phyloP scores from a whole-genome alignment of 2,113 vertebrate species.

The Halichoeres trimaculatus region DNA sequence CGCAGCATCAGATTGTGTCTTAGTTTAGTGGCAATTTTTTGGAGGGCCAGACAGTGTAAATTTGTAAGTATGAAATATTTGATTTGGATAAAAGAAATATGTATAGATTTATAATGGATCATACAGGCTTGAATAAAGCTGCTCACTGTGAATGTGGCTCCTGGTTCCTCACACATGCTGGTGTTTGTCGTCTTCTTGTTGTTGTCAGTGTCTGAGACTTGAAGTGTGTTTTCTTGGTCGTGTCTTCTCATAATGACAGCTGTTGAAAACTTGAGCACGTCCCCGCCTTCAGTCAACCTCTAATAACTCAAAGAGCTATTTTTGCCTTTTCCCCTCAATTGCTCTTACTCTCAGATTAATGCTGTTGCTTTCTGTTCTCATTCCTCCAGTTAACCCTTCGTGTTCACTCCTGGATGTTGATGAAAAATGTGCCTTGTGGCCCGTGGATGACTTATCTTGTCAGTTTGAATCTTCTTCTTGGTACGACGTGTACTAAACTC shows the following conservation, averaged over 20 bases:
- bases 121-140: no score
- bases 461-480: conserved; percentile 11
- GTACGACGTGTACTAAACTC: background rate
- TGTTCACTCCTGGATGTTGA: background rate
- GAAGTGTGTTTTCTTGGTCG: background rate
- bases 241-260: conserved; percentile 10
- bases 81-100: background rate
- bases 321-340: conserved; percentile 41
- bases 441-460: conserved; percentile 5
- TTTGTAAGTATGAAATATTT: no score
- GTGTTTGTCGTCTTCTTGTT: background rate
- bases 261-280: conserved; percentile 19
- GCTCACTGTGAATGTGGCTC: background rate
- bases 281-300: conserved; percentile 17
- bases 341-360: conserved; percentile 22
- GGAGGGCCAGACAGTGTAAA: no score
- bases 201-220: background rate
- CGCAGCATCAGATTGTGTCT: no score
- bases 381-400: conserved; percentile 20
- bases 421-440: background rate
- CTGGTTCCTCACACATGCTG: background rate
- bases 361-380: conserved; percentile 14
- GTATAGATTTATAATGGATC: no score
- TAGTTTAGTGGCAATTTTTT: no score
- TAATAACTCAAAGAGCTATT: conserved; percentile 47